Percentiles rank a stretch among this genome's conserved stretches.
phyloP scores from a whole-genome alignment of 2,888 invertebrate genomes.

The Esperia sulphurella region DNA sequence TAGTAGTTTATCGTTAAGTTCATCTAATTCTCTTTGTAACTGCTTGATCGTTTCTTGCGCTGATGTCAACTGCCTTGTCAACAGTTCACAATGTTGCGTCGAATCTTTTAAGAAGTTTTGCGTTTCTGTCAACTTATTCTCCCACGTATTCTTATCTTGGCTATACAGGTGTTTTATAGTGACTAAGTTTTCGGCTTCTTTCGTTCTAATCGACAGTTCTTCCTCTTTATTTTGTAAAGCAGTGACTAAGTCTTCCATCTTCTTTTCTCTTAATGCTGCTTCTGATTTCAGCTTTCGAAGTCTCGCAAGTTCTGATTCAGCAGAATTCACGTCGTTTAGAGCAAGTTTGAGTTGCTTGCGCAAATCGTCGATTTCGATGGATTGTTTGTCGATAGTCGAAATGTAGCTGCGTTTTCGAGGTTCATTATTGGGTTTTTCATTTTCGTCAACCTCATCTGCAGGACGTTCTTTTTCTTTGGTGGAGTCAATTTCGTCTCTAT shows the following conservation, averaged over 20 bases:
- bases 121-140: constrained; percentile 82
- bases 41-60: constrained; percentile 83
- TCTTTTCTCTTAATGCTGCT: constrained; percentile 84
- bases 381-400: constrained; percentile 81
- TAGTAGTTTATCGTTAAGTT: constrained; percentile 82
- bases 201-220: constrained; percentile 84
- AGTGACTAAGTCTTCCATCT: constrained; percentile 87
- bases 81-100: constrained; percentile 81
- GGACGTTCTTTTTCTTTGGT: constrained; percentile 69
- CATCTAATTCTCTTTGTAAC: constrained; percentile 83
- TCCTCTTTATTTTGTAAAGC: constrained; percentile 88
- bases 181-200: constrained; percentile 83
- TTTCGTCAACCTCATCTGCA: constrained; percentile 59
- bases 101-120: constrained; percentile 84
- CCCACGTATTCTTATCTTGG: constrained; percentile 84
- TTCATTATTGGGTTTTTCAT: constrained; percentile 67
- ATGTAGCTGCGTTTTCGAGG: constrained; percentile 74
- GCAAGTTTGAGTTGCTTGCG: constrained; percentile 84
- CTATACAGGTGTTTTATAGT: constrained; percentile 80
- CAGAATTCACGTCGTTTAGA: constrained; percentile 80
- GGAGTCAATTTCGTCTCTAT: constrained; percentile 75
- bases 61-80: constrained; percentile 82
- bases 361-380: constrained; percentile 83
- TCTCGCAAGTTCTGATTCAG: constrained; percentile 86
- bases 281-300: constrained; percentile 85